phyloP scores from a whole-genome alignment of 2,797 vertebrate species.

The Numenius phaeopus region DNA sequence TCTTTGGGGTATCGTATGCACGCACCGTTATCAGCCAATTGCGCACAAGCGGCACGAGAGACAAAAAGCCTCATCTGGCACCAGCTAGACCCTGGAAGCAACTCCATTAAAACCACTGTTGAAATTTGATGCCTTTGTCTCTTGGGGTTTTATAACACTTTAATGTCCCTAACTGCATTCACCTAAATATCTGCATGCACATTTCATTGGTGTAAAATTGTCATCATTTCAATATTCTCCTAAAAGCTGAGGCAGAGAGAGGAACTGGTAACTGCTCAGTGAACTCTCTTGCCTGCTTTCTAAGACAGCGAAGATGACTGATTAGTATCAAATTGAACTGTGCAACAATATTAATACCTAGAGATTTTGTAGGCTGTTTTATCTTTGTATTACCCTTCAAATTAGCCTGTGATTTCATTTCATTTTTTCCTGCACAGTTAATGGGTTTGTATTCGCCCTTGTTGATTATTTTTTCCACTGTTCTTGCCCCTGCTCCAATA shows the following conservation, averaged over 20 bases:
- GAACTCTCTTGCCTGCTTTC: neutral
- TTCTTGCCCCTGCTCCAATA: neutral
- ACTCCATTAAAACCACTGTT: neutral
- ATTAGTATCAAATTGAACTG: neutral
- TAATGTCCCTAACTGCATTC: neutral
- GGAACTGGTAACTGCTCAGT: neutral
- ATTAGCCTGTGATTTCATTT: neutral
- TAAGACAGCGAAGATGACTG: neutral
- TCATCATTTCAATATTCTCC: neutral
- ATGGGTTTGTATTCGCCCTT: neutral
- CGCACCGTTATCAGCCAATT: rapidly evolving
- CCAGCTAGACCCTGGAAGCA: neutral
- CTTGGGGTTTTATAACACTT: neutral
- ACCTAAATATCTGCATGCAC: neutral
- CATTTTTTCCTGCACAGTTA: neutral
- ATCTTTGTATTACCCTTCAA: neutral
- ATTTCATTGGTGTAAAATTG: neutral
- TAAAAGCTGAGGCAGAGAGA: neutral
- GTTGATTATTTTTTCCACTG: neutral
- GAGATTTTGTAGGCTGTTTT: neutral
- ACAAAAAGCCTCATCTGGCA: neutral
- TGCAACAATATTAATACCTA: neutral
- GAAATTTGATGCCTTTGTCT: neutral
- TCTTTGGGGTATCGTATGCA: neutral
- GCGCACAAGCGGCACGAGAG: rapidly evolving